Conservation (phyloP, 2,113 vertebrate species). For the Microtus richardsoni region DNA sequence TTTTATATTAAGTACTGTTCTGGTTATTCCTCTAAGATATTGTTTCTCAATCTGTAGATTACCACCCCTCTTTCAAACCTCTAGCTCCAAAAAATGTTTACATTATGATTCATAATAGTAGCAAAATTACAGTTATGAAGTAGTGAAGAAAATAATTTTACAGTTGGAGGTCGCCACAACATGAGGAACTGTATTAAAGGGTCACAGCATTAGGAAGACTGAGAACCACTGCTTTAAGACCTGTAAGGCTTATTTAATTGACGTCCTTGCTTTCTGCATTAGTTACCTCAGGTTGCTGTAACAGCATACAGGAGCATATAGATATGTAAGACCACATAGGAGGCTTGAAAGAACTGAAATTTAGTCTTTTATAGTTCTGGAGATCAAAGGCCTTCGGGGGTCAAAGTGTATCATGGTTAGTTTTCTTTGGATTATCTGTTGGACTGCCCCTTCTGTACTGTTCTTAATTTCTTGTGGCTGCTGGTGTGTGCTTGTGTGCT, state of each 20-base stretch:
- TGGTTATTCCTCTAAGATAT: background rate
- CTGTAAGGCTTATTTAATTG: background rate
- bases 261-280: background rate
- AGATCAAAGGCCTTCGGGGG: background rate
- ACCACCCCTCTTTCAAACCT: background rate
- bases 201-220: background rate
- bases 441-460: background rate
- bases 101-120: background rate
- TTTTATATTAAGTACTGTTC: slow-evolving; percentile 11
- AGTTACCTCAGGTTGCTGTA: background rate
- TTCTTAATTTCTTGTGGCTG: background rate
- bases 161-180: background rate
- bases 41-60: background rate
- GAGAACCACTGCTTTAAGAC: background rate
- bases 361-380: background rate
- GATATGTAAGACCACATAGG: background rate
- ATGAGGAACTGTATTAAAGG: background rate
- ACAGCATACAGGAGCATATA: background rate
- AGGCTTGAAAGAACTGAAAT: background rate
- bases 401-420: background rate
- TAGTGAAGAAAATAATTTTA: background rate
- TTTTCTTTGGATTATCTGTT: background rate
- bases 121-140: background rate
- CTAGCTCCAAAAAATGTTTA: background rate
- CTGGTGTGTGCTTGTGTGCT: background rate